Conservation (phyloP, 2,888 invertebrate species). For the Margaritifera margaritifera region DNA sequence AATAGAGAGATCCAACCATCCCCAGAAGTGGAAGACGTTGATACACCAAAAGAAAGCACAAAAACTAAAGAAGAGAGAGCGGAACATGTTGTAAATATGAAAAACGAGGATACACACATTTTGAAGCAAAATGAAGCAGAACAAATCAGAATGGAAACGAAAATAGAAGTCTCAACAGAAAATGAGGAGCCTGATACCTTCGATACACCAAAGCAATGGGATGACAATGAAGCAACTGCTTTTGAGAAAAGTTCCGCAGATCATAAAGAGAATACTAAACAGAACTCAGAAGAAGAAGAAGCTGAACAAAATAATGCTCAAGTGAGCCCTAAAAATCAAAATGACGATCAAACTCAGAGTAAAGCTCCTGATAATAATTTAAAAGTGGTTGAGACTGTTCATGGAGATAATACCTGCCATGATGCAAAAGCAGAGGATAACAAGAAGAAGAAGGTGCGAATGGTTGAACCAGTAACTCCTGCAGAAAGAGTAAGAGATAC, state of each 20-base stretch:
- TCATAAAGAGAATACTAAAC: neutral
- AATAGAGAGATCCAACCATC: neutral
- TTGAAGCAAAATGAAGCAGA: slow-evolving; percentile 5
- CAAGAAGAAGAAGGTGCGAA: neutral
- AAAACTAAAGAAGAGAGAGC: slow-evolving; percentile 3
- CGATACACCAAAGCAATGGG: slow-evolving; percentile 1
- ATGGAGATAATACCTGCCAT: neutral
- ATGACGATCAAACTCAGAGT: neutral
- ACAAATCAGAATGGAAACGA: slow-evolving; percentile 14
- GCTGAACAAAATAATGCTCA: neutral
- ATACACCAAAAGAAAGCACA: slow-evolving; percentile 10
- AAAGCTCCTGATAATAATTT: no score
- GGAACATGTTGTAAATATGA: slow-evolving; percentile 2
- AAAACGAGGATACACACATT: slow-evolving; percentile 10
- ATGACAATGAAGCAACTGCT: slow-evolving; percentile 20
- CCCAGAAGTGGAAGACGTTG: neutral
- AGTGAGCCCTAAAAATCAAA: neutral
- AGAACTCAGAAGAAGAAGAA: slow-evolving; percentile 2
- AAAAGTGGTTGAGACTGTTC: neutral
- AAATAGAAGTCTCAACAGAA: slow-evolving; percentile 11
- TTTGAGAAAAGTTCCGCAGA: slow-evolving; percentile 9
- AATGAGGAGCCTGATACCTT: slow-evolving; percentile 17
- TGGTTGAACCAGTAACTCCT: slow-evolving; percentile 3
- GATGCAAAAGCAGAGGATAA: neutral
- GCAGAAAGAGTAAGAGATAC: no score